phyloP scores from a whole-genome alignment of 2,797 vertebrate species.

The Pterois miles region DNA sequence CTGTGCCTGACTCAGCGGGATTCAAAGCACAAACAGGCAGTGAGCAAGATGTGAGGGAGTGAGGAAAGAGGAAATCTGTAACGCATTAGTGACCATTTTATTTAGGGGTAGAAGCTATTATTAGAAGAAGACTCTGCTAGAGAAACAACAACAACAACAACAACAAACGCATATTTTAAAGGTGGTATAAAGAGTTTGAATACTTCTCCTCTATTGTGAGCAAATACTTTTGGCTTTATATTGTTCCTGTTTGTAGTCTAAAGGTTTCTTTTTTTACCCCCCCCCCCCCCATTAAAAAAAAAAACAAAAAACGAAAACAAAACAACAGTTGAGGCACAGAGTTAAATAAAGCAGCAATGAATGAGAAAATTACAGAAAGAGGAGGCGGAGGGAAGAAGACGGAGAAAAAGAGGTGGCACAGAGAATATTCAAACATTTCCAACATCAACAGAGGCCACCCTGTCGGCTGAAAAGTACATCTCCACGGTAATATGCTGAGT shows the following conservation, averaged over 20 bases:
- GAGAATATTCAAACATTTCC: slow-evolving; percentile 24
- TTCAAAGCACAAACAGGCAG: slow-evolving; percentile 34
- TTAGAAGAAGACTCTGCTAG: slow-evolving; percentile 34
- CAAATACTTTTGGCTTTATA: not conserved
- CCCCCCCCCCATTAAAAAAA: not conserved
- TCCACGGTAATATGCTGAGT: slow-evolving; percentile 31
- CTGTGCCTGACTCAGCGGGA: slow-evolving; percentile 47
- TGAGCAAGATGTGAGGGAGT: slow-evolving; percentile 22
- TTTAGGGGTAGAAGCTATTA: slow-evolving; percentile 48
- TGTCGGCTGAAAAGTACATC: slow-evolving; percentile 22
- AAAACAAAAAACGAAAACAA: no score
- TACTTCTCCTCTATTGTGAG: not conserved
- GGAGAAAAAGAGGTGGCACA: not conserved
- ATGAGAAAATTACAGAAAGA: not conserved
- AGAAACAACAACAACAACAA: slow-evolving; percentile 32
- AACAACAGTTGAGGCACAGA: not conserved
- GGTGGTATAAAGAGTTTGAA: not conserved
- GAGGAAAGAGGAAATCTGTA: slow-evolving; percentile 65
- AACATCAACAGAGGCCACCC: slow-evolving; percentile 32
- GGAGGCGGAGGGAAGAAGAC: not conserved
- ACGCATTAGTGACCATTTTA: slow-evolving; percentile 45
- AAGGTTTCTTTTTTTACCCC: not conserved
- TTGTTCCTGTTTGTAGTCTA: slow-evolving; percentile 7
- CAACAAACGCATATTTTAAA: slow-evolving; percentile 17
- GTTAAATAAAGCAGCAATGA: not conserved